Evolutionary conservation across 2,797 vertebrate genomes (phyloP), one percentile per base, ranked within the genome.

Genomic region (Siniperca undulata): DNA sequence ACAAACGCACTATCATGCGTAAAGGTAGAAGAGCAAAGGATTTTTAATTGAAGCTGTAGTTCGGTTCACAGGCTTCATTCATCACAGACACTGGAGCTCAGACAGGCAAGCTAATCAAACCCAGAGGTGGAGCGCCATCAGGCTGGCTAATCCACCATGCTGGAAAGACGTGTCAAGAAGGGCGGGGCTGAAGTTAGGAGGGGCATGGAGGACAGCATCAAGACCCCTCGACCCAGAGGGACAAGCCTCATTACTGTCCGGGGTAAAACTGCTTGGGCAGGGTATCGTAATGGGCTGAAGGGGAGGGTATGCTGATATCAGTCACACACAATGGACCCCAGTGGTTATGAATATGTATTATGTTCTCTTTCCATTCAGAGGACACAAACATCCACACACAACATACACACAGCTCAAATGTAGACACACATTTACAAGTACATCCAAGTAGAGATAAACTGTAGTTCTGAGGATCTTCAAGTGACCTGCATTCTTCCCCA

Each of bases 51-150:
- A 67, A 72, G 64, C 80, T 83, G 75, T 72, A 85, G 40, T n/a
- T n/a, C 30, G 55, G 84, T 86, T 86, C 78, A 84, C 52, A 59
- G 46, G 55, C 77, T 88, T 86, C 87, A 93, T 91, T 91, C 74
- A 84, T 92, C 88, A 85, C 56, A 78, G 70, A 89, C 74, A 81
- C 65, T 36, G 61, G 67, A 71, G 61, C 50, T 58, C 75, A 81
- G 90, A 80, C 84, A 86, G 80, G 59, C 58, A 70, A 84, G 79
- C 82, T 88, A 86, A 92, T 92, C 89, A 91, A 88, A 88, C 46
- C 80, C 80, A 84, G 80, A 85, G 88, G 81, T 78, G 79, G 62
- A 40, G 71, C 24, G 4, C 48, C 38, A 78, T 82, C 86, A 87
- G 79, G 30, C 46, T 19, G 53, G 70, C 80, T 76, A 87, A 91